Percentiles rank a stretch among this genome's conserved stretches.
These are phyloP conservation scores for Otocyon megalotis DNA, from an alignment of 2,113 vertebrate species.

Conservation along the genomic window DNA sequence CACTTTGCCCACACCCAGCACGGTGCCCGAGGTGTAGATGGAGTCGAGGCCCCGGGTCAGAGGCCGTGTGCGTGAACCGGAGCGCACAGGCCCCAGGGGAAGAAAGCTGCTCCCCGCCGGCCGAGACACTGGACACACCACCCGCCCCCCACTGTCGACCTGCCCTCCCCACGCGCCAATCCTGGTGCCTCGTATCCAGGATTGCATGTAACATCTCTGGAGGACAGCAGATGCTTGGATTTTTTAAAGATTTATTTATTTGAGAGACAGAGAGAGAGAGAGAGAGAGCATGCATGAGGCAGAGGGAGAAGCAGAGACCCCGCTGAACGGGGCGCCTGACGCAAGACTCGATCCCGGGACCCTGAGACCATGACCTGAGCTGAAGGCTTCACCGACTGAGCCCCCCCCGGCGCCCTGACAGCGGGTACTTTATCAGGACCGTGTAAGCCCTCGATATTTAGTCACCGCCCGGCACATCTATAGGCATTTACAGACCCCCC, in stretches of 20 bases:
- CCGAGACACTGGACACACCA: accelerated
- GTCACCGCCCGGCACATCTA: background rate
- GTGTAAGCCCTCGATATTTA: background rate
- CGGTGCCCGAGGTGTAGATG: accelerated
- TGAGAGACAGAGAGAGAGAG: background rate
- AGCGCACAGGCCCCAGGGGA: accelerated
- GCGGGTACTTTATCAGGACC: background rate
- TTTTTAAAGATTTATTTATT: background rate
- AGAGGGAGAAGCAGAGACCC: background rate
- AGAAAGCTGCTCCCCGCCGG: accelerated
- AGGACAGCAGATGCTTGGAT: background rate
- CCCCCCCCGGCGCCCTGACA: background rate
- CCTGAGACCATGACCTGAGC: background rate
- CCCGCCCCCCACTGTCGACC: accelerated
- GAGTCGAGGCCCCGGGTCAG: background rate
- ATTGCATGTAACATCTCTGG: background rate
- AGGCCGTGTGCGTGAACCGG: no score
- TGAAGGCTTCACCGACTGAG: background rate
- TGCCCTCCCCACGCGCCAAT: no score
- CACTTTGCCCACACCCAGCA: background rate
- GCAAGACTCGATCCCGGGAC: background rate
- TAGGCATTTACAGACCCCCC: background rate
- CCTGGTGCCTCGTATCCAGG: background rate
- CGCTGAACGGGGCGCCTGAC: background rate
- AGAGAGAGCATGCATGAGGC: background rate